Evolutionary conservation across 2,888 invertebrate genomes (phyloP).

Genomic region (Xanthostigma xanthostigma): DNA sequence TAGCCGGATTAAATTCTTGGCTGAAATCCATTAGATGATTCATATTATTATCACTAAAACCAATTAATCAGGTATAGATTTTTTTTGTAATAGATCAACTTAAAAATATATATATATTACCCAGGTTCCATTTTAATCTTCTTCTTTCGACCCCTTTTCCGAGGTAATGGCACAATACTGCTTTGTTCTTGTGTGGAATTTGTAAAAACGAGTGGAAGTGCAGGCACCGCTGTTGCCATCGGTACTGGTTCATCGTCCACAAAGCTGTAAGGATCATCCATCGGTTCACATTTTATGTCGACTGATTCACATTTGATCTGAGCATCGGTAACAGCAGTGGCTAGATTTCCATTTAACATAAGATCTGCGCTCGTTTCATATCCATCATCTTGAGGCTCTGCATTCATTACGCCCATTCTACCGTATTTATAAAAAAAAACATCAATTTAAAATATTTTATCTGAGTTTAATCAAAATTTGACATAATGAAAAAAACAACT

Average conservation of each 20-base stretch:
- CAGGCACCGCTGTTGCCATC: conserved; percentile 27
- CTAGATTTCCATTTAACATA: conserved; percentile 22
- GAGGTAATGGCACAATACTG: conserved; percentile 40
- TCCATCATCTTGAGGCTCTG: conserved; percentile 74
- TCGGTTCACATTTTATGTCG: conserved; percentile 29
- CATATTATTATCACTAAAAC: neutral
- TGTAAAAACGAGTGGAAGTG: conserved; percentile 29
- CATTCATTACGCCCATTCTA: conserved; percentile 21
- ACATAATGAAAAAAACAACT: too few relatives aligned
- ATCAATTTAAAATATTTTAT: neutral
- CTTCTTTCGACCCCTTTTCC: conserved; percentile 78
- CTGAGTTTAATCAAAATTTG: too few relatives aligned
- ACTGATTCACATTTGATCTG: conserved; percentile 25
- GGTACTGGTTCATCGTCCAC: conserved; percentile 59
- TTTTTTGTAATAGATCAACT: neutral
- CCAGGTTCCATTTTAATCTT: conserved; percentile 54
- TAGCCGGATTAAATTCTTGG: conserved; percentile 36
- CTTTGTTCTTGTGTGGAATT: conserved; percentile 18
- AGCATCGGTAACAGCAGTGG: conserved; percentile 16
- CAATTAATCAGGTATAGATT: too few relatives aligned
- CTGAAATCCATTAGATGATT: conserved; percentile 21
- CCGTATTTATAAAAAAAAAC: conserved; percentile 5
- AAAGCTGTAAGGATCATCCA: conserved; percentile 71
- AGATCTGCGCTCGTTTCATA: conserved; percentile 70
- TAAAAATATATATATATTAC: conserved; percentile 20